Evolutionary conservation across 2,888 invertebrate species (phyloP), one percentile per base, ranked within the genome.

Genomic region (Hylaea fasciaria): DNA sequence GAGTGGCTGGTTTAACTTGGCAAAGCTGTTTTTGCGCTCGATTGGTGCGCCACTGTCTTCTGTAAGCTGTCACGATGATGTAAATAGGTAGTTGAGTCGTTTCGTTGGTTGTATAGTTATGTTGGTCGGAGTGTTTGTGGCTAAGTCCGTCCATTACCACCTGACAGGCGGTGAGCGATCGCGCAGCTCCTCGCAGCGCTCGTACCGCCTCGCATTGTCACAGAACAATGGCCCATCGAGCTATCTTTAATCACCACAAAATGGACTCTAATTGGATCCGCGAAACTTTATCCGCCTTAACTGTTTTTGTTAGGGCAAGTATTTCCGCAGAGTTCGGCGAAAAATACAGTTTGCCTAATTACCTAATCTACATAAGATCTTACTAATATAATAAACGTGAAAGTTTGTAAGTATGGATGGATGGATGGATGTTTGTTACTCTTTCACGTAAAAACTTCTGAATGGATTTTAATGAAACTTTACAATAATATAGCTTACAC

Each of bases 251-350:
- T 91, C 91, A 80, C 80, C 78, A 85, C 83, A 84, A 88, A 87
- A 89, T 82, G 78, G 79, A 82, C 81, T 87, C 86, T 91, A 92
- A 92, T 92, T 92, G 91, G 91, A 85, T 81, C 85, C 85, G 87
- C 89, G 69, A 89, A 85, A 83, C 82, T 66, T 64, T 63, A 74
- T 70, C 68, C 66, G 65, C 66, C 43, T 56, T 51, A 62, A 68
- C 77, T 77, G 77, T 79, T 78, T 68, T 74, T 73, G 71, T 74
- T 72, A 74, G 75, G 73, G 75, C 70, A 73, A 68, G 70, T 72
- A 78, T 79, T 69, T 46, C 50, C 13, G 32, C 43, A 45, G 13
- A 46, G 43, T 37, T 22, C 22, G 22, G n/a, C 5, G 22, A 5
- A 22, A 22, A 22, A 22, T 22, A 22, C 22, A 22, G 22, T 3